Evolutionary conservation across 1,140 invertebrate species (phyloP).

Genomic region (Drosophila tropicalis): DNA sequence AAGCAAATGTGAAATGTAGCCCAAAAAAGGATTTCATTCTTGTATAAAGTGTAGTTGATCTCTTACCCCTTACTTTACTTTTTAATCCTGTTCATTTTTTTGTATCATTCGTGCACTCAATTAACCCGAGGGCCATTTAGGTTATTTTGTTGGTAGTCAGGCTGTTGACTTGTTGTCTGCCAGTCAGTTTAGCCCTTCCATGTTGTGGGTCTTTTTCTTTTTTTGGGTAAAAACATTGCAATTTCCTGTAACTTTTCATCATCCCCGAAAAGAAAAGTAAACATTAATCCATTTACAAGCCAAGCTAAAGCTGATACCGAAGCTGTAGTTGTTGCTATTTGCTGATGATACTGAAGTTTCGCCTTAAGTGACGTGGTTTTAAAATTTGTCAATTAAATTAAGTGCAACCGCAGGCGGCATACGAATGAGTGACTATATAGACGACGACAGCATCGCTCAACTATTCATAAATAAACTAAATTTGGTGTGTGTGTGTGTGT

Average conservation of each 20-base stretch:
- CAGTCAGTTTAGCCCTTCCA: too few species aligned
- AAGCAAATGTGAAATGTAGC: constrained; percentile 38
- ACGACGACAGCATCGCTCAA: constrained; percentile 56
- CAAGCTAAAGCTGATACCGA: constrained; percentile 10
- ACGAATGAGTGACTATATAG: constrained; percentile 59
- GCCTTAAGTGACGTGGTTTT: constrained; percentile 76
- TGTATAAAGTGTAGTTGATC: constrained; percentile 26
- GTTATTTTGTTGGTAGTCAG: constrained; percentile 62
- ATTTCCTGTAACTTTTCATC: constrained; percentile 70
- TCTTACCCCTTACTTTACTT: constrained; percentile 7
- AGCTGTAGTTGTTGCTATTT: neutral
- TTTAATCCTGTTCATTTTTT: constrained; percentile 25
- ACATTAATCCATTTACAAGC: constrained; percentile 79
- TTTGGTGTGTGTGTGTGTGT: neutral
- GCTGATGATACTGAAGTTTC: constrained; percentile 29
- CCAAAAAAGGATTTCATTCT: constrained; percentile 44
- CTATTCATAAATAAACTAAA: constrained; percentile 66
- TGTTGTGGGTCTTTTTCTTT: constrained; percentile 5
- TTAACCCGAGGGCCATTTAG: constrained; percentile 72
- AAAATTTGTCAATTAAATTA: constrained; percentile 83
- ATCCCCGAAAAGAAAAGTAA: constrained; percentile 65
- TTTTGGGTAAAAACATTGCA: constrained; percentile 75
- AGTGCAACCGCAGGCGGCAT: constrained; percentile 81
- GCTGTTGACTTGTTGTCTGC: constrained; percentile 78
- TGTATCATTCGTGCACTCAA: constrained; percentile 56